Conservation (phyloP, 2,113 vertebrate genomes). For the Micronycteris hirsuta region DNA sequence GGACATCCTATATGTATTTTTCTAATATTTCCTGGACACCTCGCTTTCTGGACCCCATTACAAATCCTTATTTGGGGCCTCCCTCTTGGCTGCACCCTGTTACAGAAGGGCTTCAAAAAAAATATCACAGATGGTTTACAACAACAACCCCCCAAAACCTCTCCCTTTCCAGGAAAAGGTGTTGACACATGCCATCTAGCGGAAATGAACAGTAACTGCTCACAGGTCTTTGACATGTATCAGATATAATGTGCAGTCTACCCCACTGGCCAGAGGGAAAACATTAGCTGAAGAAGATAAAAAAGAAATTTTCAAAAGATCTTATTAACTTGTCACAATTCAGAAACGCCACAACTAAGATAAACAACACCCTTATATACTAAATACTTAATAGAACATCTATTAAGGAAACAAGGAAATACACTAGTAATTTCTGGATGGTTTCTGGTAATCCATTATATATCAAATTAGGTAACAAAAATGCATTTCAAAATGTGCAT, state of each 20-base stretch:
- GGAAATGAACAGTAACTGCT: conserved; percentile 36
- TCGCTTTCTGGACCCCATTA: too few species aligned
- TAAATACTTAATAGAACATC: conserved; percentile 32
- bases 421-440: neutral
- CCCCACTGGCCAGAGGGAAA: conserved; percentile 44
- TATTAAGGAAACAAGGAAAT: conserved; percentile 24
- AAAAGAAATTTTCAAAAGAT: conserved; percentile 38
- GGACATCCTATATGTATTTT: too few species aligned
- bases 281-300: conserved; percentile 41
- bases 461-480: conserved; percentile 33
- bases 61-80: too few species aligned
- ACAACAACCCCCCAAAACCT: neutral
- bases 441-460: neutral
- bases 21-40: too few species aligned
- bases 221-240: conserved; percentile 10
- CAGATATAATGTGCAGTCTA: conserved; percentile 31
- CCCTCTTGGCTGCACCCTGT: too few species aligned
- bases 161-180: conserved; percentile 43
- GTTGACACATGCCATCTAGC: conserved; percentile 15
- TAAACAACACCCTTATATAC: neutral
- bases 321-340: conserved; percentile 50
- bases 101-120: neutral
- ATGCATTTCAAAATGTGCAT: neutral
- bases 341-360: conserved; percentile 20
- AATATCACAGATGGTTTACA: conserved; percentile 19